Percentiles rank a stretch among this genome's conserved stretches.
These are phyloP conservation scores for Protodeltote pygarga DNA, from an alignment of 2,888 invertebrate species.

Conservation along the genomic window DNA sequence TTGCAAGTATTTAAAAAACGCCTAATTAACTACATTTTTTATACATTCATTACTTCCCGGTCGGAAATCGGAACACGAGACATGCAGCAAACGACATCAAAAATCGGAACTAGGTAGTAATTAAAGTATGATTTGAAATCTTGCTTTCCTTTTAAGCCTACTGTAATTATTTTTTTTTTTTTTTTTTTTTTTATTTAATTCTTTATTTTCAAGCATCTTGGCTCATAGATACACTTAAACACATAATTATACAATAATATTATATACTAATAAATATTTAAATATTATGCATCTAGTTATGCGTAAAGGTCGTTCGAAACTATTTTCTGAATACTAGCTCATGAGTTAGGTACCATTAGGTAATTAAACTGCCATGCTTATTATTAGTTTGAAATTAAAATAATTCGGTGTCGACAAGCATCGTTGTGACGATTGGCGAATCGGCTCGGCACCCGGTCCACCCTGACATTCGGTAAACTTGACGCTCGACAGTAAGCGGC, in stretches of 20 bases:
- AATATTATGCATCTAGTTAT: no score
- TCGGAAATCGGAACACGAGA: no score
- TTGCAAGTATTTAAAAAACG: neutral
- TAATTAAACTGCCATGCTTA: no score
- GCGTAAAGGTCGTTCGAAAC: neutral
- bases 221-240: no score
- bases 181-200: no score
- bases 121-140: no score
- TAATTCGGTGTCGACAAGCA: slow-evolving; percentile 19
- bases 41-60: neutral
- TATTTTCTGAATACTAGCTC: neutral
- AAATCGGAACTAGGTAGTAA: neutral
- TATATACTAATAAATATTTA: neutral
- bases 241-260: no score
- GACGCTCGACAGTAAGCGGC: slow-evolving; percentile 53
- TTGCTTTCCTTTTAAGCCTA: no score
- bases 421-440: slow-evolving; percentile 37
- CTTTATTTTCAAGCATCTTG: no score
- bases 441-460: slow-evolving; percentile 55
- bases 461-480: slow-evolving; percentile 75
- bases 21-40: neutral
- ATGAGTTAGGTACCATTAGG: no score
- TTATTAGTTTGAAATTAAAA: slow-evolving; percentile 12
- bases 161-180: no score
- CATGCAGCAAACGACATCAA: no score